A percentile compares a stretch with the other conserved stretches of the same genome.
Evolutionary conservation across 1,140 invertebrate genomes (phyloP).

Genomic region (Bombus waltoni): DNA sequence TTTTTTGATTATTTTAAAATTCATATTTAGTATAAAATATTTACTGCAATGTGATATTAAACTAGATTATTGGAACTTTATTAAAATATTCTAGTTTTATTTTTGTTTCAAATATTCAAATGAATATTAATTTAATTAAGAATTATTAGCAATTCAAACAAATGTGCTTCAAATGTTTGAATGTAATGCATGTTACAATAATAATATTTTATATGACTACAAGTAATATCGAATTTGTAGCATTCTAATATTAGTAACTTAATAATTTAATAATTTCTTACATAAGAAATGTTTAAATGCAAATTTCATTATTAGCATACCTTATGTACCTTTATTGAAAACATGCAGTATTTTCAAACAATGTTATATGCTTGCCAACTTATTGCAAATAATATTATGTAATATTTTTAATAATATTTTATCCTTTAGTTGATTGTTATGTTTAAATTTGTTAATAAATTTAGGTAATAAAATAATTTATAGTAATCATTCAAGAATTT

Average conservation of each 20-base stretch:
- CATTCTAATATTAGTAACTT: background rate
- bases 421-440: conserved; percentile 30
- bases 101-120: conserved; percentile 13
- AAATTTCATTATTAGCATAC: background rate
- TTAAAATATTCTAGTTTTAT: conserved; percentile 9
- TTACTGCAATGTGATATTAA: conserved; percentile 55
- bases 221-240: background rate
- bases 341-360: conserved; percentile 44
- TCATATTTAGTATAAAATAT: conserved; percentile 42
- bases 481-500: background rate
- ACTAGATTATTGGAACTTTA: conserved; percentile 3
- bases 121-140: conserved; percentile 7
- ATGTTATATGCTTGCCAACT: conserved; percentile 5
- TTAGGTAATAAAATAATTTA: conserved; percentile 16
- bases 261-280: background rate
- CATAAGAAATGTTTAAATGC: background rate
- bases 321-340: background rate
- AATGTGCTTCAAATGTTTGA: conserved; percentile 12
- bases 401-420: conserved; percentile 40
- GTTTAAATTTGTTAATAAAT: conserved; percentile 30
- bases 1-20: conserved; percentile 38
- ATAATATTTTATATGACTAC: conserved; percentile 4
- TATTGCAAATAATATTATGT: conserved; percentile 8
- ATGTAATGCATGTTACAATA: conserved; percentile 15
- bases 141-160: conserved; percentile 7